Evolutionary conservation across 2,113 vertebrate genomes (phyloP), one percentile per base, ranked within the genome.

Genomic region (Acanthisitta chloris): DNA sequence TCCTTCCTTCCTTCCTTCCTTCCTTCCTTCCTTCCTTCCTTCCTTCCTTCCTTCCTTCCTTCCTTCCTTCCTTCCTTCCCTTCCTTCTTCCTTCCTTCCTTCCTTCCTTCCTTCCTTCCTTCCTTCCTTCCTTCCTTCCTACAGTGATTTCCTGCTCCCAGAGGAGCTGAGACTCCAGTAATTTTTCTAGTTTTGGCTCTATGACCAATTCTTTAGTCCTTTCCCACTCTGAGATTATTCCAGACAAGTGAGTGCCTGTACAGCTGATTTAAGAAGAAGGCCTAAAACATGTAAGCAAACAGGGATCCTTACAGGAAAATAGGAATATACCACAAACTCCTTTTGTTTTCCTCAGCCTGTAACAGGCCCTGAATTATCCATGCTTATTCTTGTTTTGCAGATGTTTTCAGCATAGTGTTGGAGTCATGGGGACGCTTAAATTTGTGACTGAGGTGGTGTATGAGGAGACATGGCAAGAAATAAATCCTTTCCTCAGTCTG

Each of bases 41-140:
- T 13, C 12, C 19, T 19, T 46, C 20, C 12, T 5, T 29, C 19
- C 16, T 16, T 33, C 38, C 12, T 40, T 14, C 38, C 29, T 25
- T 33, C 20, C 49, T 24, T 15, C 18, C 11, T 18, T 15, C 9
- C 6, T 28, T 13, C 11, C 11, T 25, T 9, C 4, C 15, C 28
- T 10, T 1, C 15, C 28, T 10, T 1, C 1, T 45, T 25, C 2
- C 6, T 55, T 7, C 0, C 8, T 33, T 26, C 6, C 8, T 10
- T 13, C 4, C 11, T 34, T 28, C 3, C 19, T 46, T 6, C 10
- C 4, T 8, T 19, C 7, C 13, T 9, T 14, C 12, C 9, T 15
- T 9, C 18, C 29, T 18, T 17, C 9, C 28, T 57, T 13, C 9
- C 16, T 38, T 9, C 28, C 18, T 62, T 33, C 57, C 24, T 65